phyloP scores from a whole-genome alignment of 2,797 vertebrate species.

The Linurgus olivaceus region DNA sequence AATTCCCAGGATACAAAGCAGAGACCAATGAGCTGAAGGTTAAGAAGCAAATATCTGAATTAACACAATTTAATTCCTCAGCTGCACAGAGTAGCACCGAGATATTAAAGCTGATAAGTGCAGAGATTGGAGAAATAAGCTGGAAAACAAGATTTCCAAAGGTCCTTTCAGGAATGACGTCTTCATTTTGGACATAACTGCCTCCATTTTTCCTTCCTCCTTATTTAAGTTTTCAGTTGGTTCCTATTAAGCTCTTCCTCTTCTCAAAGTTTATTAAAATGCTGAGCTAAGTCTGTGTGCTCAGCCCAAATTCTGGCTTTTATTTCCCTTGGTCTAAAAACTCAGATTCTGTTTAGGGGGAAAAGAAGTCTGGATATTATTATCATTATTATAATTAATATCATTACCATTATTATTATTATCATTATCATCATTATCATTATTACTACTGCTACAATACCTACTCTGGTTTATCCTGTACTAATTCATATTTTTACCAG shows the following conservation, averaged over 20 bases:
- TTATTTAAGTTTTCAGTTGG: neutral
- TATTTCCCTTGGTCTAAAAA: neutral
- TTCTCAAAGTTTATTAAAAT: neutral
- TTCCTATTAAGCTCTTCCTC: neutral
- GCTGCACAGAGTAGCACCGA: neutral
- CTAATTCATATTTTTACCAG: neutral
- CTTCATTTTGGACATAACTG: neutral
- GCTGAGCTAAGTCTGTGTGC: neutral
- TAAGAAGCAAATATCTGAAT: neutral
- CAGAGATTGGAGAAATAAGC: neutral
- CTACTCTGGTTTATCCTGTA: neutral
- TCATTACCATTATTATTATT: too few relatives aligned
- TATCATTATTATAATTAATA: too few relatives aligned
- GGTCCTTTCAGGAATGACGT: neutral
- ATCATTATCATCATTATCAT: too few relatives aligned
- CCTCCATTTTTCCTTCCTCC: neutral
- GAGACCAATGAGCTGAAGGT: neutral
- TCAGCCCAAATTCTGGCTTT: neutral
- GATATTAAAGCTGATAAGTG: neutral
- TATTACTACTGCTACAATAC: too few relatives aligned
- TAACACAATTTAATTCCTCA: neutral
- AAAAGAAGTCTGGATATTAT: neutral
- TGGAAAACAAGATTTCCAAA: neutral
- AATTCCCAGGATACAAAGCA: neutral
- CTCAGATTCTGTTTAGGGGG: rapidly evolving